These are phyloP conservation scores for Cetonia aurata DNA, from an alignment of 2,888 invertebrate genomes.

Conservation along the genomic window DNA sequence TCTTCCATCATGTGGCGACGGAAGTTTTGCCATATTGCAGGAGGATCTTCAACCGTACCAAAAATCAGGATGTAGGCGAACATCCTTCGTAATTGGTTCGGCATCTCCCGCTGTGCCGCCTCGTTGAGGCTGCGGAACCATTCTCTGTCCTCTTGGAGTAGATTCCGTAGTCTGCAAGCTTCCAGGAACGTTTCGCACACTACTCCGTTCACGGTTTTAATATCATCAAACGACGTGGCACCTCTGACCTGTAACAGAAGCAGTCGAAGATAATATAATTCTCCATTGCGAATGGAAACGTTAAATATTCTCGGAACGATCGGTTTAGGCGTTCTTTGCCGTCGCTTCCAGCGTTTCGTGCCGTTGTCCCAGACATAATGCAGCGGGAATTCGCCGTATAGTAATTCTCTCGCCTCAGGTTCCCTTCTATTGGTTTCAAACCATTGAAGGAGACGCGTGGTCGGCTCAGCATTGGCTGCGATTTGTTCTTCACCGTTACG, in stretches of 20 bases:
- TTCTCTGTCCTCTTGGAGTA: conserved; percentile 17
- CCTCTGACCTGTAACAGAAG: conserved; percentile 52
- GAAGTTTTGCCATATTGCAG: conserved; percentile 14
- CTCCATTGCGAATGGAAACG: conserved; percentile 40
- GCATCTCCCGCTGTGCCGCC: conserved; percentile 52
- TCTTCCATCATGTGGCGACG: not conserved
- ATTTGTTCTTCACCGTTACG: no score
- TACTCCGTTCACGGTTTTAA: conserved; percentile 54
- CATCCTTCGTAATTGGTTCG: conserved; percentile 54
- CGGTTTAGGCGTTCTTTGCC: no score
- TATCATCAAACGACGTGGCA: conserved; percentile 53
- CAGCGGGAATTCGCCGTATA: no score
- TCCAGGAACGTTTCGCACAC: not conserved
- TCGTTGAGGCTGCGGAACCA: conserved; percentile 42
- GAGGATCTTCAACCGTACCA: not conserved
- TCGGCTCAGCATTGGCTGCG: conserved; percentile 34
- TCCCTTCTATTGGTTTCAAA: no score
- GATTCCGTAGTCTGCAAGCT: conserved; percentile 1
- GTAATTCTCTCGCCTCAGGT: no score
- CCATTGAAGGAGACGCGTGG: conserved; percentile 53
- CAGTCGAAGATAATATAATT: conserved; percentile 50
- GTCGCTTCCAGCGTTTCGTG: no score
- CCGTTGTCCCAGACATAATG: conserved; percentile 1
- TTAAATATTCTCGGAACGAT: no score
- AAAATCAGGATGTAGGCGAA: conserved; percentile 51